Percentiles rank a stretch among this genome's conserved stretches.
Evolutionary conservation across 2,888 invertebrate genomes (phyloP).

Genomic region (Himalopsyche japonica): DNA sequence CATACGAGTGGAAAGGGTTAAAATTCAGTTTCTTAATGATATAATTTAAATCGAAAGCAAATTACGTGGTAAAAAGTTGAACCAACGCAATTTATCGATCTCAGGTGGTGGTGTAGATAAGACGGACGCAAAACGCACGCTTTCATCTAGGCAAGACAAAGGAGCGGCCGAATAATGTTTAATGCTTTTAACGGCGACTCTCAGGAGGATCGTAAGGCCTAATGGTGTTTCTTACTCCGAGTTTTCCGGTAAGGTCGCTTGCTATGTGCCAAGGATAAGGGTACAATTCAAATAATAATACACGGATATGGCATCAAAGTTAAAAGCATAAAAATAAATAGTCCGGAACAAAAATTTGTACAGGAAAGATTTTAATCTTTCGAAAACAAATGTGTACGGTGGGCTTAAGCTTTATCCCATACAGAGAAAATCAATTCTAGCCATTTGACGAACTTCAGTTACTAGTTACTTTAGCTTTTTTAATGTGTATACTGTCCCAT

Average conservation of each 20-base stretch:
- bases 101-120: background rate
- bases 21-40: background rate
- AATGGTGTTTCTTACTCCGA: conserved; percentile 35
- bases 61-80: background rate
- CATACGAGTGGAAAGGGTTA: no score
- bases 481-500: no score
- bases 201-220: conserved; percentile 32
- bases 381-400: no score
- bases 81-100: background rate
- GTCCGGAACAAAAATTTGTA: no score
- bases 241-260: conserved; percentile 8
- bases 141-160: conserved; percentile 15
- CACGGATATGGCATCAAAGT: background rate
- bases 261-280: background rate
- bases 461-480: no score
- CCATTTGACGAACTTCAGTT: no score
- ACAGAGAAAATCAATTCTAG: no score
- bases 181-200: conserved; percentile 30
- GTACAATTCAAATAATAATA: background rate
- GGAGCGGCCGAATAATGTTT: conserved; percentile 14
- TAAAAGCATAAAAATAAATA: no score
- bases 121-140: background rate
- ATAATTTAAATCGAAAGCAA: background rate
- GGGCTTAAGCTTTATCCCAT: no score
- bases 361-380: no score